Conservation (phyloP, 2,797 vertebrate species). For the Luscinia megarhynchos region DNA sequence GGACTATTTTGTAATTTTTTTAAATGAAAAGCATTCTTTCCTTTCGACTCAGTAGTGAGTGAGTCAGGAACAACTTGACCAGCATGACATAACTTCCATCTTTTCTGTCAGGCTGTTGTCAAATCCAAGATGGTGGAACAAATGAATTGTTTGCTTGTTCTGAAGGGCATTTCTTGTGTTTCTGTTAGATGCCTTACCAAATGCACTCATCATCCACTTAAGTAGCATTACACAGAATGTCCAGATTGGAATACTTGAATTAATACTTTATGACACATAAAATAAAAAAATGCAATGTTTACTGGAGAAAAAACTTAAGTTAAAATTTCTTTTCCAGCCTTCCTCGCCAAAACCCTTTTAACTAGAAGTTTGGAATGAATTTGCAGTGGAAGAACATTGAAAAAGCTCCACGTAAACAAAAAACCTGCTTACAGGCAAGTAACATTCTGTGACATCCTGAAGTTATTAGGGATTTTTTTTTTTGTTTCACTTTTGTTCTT, state of each 20-base stretch:
- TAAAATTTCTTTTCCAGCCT: conserved; percentile 59
- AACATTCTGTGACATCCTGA: conserved; percentile 72
- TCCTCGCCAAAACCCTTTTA: conserved; percentile 10
- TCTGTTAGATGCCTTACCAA: not conserved
- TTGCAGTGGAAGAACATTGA: conserved; percentile 26
- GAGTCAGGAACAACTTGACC: not conserved
- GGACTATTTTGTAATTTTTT: not conserved
- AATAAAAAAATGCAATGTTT: not conserved
- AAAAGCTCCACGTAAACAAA: not conserved
- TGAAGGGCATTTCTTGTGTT: not conserved
- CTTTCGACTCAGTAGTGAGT: not conserved
- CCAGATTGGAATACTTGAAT: not conserved
- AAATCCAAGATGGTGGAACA: not conserved
- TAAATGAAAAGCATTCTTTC: not conserved
- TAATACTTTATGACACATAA: not conserved
- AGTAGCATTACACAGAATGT: not conserved
- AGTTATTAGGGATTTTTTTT: conserved; percentile 63
- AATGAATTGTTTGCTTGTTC: not conserved
- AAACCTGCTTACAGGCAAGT: conserved; percentile 52
- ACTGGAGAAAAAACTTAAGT: conserved; percentile 42
- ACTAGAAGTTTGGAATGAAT: conserved; percentile 63
- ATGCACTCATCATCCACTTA: not conserved
- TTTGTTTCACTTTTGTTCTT: conserved; percentile 77
- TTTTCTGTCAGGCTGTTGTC: not conserved
- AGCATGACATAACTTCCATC: not conserved